Percentiles rank a stretch among this genome's conserved stretches.
Evolutionary conservation across 2,113 vertebrate species (phyloP).

Genomic region (Polypterus bichir): DNA sequence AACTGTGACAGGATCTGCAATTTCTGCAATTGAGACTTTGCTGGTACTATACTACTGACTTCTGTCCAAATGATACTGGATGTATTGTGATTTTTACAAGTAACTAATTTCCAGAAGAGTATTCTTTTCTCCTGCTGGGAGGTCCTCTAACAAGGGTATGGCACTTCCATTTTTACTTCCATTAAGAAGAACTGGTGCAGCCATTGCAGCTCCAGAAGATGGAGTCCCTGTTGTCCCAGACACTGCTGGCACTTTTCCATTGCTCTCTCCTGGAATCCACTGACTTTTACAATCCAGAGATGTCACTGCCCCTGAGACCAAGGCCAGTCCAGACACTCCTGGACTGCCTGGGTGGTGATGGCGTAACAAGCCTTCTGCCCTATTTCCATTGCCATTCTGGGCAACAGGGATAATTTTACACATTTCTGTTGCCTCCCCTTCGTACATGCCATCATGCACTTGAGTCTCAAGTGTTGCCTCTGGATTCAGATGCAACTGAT

Average conservation of each 20-base stretch:
- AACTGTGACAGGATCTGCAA: no score
- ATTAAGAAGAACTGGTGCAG: conserved; percentile 27
- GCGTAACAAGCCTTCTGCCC: conserved; percentile 23
- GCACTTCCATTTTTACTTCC: conserved; percentile 36
- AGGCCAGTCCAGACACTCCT: conserved; percentile 9
- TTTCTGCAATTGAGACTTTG: no score
- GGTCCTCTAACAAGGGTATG: conserved; percentile 42
- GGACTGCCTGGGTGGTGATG: conserved; percentile 30
- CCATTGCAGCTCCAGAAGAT: not conserved
- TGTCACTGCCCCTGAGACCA: conserved; percentile 16
- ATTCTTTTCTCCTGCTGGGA: conserved; percentile 34
- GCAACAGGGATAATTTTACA: conserved; percentile 49
- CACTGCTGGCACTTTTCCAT: conserved; percentile 23
- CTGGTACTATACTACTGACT: no score
- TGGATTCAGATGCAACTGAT: conserved; percentile 25
- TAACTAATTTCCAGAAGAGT: conserved; percentile 56
- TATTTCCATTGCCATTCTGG: conserved; percentile 51
- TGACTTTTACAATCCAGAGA: conserved; percentile 21
- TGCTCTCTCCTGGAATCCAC: not conserved
- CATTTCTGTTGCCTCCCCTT: conserved; percentile 25
- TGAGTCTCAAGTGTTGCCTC: conserved; percentile 19
- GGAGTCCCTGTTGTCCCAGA: conserved; percentile 1
- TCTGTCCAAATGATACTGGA: no score
- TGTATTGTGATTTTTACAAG: conserved; percentile 37
- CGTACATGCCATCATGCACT: conserved; percentile 23